Conservation (phyloP, 2,888 invertebrate genomes). For the Limenitis camilla region DNA sequence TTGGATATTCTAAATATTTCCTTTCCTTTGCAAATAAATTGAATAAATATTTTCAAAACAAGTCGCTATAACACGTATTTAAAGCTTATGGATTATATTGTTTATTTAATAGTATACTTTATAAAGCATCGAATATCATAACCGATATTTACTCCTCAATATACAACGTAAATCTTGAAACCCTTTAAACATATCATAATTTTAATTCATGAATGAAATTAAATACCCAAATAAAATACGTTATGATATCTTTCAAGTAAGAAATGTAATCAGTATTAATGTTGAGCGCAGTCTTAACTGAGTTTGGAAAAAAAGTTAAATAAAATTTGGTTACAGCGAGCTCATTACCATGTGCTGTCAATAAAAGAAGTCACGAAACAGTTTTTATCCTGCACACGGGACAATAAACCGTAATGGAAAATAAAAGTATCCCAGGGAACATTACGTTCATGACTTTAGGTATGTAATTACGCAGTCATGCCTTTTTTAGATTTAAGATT, state of each 20-base stretch:
- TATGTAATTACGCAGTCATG: not conserved
- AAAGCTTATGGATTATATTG: not conserved
- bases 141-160: too few relatives aligned
- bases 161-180: too few relatives aligned
- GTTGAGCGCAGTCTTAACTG: not conserved
- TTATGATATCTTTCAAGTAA: too few relatives aligned
- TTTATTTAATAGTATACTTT: too few relatives aligned
- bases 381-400: not conserved
- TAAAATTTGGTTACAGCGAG: slow-evolving; percentile 5
- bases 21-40: not conserved
- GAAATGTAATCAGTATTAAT: not conserved
- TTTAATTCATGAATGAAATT: too few relatives aligned
- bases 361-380: not conserved
- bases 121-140: too few relatives aligned
- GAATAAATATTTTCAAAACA: not conserved
- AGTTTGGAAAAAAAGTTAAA: not conserved
- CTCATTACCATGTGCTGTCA: slow-evolving; percentile 3
- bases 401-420: slow-evolving; percentile 1
- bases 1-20: slow-evolving; percentile 5
- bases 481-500: not conserved
- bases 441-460: not conserved
- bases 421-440: not conserved
- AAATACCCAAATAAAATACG: too few relatives aligned
- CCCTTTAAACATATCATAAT: too few relatives aligned
- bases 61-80: not conserved